These are phyloP conservation scores for Reticulitermes lucifugus DNA, from an alignment of 2,888 invertebrate species.

Conservation along the genomic window DNA sequence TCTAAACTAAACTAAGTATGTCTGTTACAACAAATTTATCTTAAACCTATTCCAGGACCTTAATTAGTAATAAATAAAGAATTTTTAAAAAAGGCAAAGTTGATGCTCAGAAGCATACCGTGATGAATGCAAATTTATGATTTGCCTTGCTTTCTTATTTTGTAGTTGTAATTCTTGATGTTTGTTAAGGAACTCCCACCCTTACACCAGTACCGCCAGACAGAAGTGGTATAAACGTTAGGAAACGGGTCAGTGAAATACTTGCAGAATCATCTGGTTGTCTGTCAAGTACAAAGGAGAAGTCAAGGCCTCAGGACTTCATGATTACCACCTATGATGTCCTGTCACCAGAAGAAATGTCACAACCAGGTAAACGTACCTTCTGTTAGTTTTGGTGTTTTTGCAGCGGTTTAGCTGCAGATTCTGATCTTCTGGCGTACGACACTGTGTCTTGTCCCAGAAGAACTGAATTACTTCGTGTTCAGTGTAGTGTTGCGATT, in stretches of 20 bases:
- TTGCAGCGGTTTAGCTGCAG: too few relatives aligned
- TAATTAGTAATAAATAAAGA: too few relatives aligned
- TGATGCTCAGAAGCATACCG: too few relatives aligned
- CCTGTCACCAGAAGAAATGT: slow-evolving; percentile 51
- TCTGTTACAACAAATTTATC: too few relatives aligned
- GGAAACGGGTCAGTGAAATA: slow-evolving; percentile 51
- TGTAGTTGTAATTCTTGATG: not conserved
- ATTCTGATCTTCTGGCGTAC: too few relatives aligned
- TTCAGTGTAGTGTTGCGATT: too few relatives aligned
- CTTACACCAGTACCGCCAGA: not conserved
- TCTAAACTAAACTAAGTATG: too few relatives aligned
- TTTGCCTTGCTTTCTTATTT: not conserved
- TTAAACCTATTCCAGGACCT: too few relatives aligned
- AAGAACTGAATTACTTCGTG: too few relatives aligned
- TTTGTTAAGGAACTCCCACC: not conserved
- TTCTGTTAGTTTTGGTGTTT: not conserved
- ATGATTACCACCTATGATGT: slow-evolving; percentile 55
- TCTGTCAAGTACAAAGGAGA: slow-evolving; percentile 44
- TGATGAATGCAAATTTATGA: too few relatives aligned
- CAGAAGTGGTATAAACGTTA: slow-evolving; percentile 33
- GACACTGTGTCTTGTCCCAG: too few relatives aligned
- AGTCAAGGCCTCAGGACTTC: slow-evolving; percentile 53
- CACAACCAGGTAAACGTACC: slow-evolving; percentile 39
- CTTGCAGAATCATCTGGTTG: slow-evolving; percentile 44
- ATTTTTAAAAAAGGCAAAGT: too few relatives aligned